A percentile compares a stretch with the other conserved stretches of the same genome.
phyloP scores from a whole-genome alignment of 2,888 invertebrate species.

The Xestoiulus laeticollis region DNA sequence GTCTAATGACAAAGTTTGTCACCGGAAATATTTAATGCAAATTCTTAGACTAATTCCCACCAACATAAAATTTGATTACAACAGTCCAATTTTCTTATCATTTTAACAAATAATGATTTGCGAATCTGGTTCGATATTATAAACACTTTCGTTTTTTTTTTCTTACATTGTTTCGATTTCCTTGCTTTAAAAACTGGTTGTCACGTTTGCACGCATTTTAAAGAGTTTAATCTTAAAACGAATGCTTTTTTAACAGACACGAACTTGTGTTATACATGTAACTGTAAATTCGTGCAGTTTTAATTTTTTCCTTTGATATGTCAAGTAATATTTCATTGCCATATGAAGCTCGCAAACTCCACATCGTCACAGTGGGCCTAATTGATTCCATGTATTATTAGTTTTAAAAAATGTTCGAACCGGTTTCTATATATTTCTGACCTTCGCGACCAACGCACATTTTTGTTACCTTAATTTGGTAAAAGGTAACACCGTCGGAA shows the following conservation, averaged over 20 bases:
- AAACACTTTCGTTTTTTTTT: background rate
- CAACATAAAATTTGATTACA: background rate
- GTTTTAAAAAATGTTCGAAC: background rate
- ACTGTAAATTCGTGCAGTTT: background rate
- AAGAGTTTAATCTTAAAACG: background rate
- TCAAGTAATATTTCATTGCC: background rate
- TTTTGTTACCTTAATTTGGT: constrained; percentile 33
- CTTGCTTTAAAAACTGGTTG: background rate
- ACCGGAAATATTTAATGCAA: constrained; percentile 18
- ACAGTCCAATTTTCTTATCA: background rate
- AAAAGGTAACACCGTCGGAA: constrained; percentile 30
- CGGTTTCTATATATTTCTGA: background rate
- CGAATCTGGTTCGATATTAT: background rate
- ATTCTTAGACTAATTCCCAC: background rate
- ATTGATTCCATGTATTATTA: constrained; percentile 28
- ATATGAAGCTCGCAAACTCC: background rate
- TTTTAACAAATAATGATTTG: background rate
- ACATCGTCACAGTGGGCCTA: background rate
- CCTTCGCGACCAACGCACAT: constrained; percentile 28
- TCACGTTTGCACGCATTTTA: background rate
- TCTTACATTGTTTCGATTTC: background rate
- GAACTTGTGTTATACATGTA: background rate
- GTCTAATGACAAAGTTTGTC: background rate
- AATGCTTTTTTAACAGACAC: background rate
- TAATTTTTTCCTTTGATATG: background rate